A percentile compares a stretch with the other conserved stretches of the same genome.
These are phyloP conservation scores for Drosophila sp. DNA, from an alignment of 1,140 invertebrate genomes.

Conservation along the genomic window DNA sequence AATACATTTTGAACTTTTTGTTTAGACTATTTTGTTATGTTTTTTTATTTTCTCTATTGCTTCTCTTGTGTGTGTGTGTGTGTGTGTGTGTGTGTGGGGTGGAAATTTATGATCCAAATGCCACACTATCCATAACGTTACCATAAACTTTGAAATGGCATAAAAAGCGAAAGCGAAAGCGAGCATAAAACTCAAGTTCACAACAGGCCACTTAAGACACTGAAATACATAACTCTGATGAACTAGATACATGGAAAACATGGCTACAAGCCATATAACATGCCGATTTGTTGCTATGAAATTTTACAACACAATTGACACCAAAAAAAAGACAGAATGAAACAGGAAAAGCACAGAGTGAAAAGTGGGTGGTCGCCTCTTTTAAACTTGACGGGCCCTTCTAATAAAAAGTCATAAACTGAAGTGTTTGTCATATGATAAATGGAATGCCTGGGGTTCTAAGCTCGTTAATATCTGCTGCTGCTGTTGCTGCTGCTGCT, in stretches of 20 bases:
- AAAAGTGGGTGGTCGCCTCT: background rate
- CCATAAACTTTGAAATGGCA: constrained; percentile 36
- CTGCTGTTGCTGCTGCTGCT: background rate
- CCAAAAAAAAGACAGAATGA: background rate
- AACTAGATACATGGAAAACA: constrained; percentile 21
- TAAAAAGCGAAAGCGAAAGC: background rate
- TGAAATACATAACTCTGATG: constrained; percentile 14
- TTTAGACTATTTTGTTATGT: background rate
- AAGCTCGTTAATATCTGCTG: constrained; percentile 17
- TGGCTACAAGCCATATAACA: background rate
- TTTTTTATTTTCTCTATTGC: background rate
- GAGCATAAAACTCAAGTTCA: constrained; percentile 32
- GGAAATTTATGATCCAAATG: constrained; percentile 21
- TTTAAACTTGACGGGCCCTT: constrained; percentile 33
- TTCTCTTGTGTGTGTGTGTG: background rate
- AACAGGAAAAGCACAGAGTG: constrained; percentile 31
- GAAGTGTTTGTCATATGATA: constrained; percentile 46
- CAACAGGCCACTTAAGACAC: constrained; percentile 18
- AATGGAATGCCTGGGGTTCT: constrained; percentile 20
- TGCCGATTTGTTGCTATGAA: constrained; percentile 22
- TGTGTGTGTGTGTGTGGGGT: background rate
- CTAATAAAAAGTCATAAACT: constrained; percentile 52
- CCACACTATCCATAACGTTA: constrained; percentile 8
- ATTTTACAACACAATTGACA: constrained; percentile 43
- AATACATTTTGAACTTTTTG: constrained; percentile 15